Percentiles rank a stretch among this genome's conserved stretches.
Conservation (phyloP, 2,888 invertebrate species). For the Macrophya annulata region DNA sequence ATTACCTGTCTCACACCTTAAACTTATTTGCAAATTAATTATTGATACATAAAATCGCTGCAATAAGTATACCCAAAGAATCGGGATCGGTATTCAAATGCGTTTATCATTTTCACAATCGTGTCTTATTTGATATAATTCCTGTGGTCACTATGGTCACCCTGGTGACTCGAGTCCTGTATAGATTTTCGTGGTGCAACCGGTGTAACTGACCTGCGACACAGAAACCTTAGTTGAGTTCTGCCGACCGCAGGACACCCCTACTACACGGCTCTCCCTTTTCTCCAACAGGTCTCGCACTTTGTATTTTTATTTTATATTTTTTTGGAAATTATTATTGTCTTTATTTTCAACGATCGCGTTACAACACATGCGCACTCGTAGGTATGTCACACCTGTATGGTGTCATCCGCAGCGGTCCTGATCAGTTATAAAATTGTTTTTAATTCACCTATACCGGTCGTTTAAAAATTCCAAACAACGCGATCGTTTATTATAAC, state of each 20-base stretch:
- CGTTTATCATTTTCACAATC: slow-evolving; percentile 62
- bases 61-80: not conserved
- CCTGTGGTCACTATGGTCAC: slow-evolving; percentile 66
- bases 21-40: not conserved
- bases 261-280: slow-evolving; percentile 30
- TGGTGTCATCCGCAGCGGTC: not conserved
- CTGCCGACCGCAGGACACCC: slow-evolving; percentile 53
- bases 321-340: not conserved
- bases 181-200: slow-evolving; percentile 68
- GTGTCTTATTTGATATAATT: slow-evolving; percentile 67
- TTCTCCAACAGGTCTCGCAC: slow-evolving; percentile 36
- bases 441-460: not conserved
- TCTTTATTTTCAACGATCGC: slow-evolving; percentile 16
- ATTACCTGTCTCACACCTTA: not conserved
- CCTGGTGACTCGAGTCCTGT: slow-evolving; percentile 60
- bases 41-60: not conserved
- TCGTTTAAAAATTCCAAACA: not conserved
- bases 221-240: slow-evolving; percentile 68
- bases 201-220: slow-evolving; percentile 72
- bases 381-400: not conserved
- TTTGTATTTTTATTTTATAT: not conserved
- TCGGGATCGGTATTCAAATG: slow-evolving; percentile 12
- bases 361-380: not conserved
- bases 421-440: not conserved
- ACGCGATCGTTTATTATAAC: not conserved